A percentile compares a stretch with the other conserved stretches of the same genome.
phyloP scores from a whole-genome alignment of 1,140 invertebrate genomes.

The Phocides pigmalion region DNA sequence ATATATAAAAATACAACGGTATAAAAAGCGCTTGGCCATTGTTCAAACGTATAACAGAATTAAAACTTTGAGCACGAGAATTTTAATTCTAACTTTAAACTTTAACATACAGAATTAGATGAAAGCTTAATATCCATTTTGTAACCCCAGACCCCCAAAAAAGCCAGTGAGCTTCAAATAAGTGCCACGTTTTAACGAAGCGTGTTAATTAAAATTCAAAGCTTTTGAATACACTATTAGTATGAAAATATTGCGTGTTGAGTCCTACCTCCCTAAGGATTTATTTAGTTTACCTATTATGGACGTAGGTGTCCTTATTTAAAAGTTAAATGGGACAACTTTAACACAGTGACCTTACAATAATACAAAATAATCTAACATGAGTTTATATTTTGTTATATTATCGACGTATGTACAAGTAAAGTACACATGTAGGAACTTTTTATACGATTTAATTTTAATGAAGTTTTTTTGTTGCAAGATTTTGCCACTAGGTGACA shows the following conservation, averaged over 20 bases:
- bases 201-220: conserved; percentile 35
- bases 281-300: neutral
- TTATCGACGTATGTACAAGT: too few relatives aligned
- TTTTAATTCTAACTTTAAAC: neutral
- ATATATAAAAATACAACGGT: too few relatives aligned
- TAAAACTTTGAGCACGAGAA: neutral
- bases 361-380: too few relatives aligned
- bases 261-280: conserved; percentile 2
- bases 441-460: too few relatives aligned
- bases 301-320: too few relatives aligned
- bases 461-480: too few relatives aligned
- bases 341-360: too few relatives aligned
- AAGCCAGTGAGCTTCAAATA: neutral
- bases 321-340: too few relatives aligned
- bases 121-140: conserved; percentile 25
- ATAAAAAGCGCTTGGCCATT: too few relatives aligned
- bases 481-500: too few relatives aligned
- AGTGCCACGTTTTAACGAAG: neutral
- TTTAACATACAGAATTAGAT: neutral
- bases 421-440: too few relatives aligned
- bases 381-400: too few relatives aligned
- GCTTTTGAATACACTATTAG: conserved; percentile 38
- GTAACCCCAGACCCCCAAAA: neutral
- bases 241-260: conserved; percentile 34
- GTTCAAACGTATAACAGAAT: neutral